phyloP scores from a whole-genome alignment of 2,113 vertebrate genomes.

The Dicrurus megarhynchus region DNA sequence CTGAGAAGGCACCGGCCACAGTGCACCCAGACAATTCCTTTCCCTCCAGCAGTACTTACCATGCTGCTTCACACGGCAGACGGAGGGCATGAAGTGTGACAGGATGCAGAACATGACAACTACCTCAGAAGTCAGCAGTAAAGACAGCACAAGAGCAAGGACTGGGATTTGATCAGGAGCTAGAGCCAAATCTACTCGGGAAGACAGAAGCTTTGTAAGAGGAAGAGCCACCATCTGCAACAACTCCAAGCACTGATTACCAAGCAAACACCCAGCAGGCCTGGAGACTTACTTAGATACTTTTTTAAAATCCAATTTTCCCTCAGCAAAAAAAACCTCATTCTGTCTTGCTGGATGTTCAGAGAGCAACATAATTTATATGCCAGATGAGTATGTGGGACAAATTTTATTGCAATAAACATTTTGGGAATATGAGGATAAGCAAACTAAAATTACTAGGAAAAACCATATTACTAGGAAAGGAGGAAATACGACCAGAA shows the following conservation, averaged over 20 bases:
- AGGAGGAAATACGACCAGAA: background rate
- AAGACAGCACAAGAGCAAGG: background rate
- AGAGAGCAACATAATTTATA: background rate
- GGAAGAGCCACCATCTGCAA: background rate
- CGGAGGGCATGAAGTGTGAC: rapidly evolving
- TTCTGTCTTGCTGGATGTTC: background rate
- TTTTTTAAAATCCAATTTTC: background rate
- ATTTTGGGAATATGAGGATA: background rate
- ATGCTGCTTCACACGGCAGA: rapidly evolving
- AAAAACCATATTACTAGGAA: background rate
- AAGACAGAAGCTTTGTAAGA: background rate
- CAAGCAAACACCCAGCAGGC: background rate
- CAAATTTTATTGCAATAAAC: background rate
- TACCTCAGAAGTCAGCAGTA: background rate
- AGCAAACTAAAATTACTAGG: background rate
- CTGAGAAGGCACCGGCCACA: background rate
- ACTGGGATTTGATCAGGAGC: background rate
- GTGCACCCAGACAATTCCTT: background rate
- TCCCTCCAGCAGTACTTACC: background rate
- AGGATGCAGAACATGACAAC: background rate
- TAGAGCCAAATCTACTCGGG: background rate
- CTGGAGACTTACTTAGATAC: too few relatives aligned
- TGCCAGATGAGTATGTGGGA: background rate
- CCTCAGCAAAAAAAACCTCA: background rate
- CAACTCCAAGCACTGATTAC: background rate